Evolutionary conservation across 2,113 vertebrate species (phyloP).

Genomic region (Hippolais icterina): DNA sequence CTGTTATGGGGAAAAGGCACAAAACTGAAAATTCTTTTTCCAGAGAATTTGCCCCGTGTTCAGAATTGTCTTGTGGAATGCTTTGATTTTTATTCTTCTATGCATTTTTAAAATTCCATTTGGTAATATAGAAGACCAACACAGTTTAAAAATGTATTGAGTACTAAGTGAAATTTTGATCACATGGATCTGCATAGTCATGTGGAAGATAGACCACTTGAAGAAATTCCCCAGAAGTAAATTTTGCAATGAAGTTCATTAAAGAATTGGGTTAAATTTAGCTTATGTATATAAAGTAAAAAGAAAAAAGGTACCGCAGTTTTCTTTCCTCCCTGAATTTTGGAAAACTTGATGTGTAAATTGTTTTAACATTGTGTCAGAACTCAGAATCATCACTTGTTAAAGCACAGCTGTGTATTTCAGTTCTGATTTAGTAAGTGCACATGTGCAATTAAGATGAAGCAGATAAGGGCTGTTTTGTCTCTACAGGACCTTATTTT

Average conservation of each 20-base stretch:
- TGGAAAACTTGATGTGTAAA: neutral
- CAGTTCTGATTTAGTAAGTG: neutral
- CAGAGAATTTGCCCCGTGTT: neutral
- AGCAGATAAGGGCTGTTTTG: neutral
- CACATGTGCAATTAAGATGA: neutral
- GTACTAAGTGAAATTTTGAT: neutral
- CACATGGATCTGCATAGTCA: neutral
- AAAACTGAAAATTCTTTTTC: neutral
- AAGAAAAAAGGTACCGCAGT: fast-evolving
- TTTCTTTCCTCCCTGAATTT: neutral
- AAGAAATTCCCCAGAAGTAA: neutral
- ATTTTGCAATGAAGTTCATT: neutral
- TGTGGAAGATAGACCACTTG: neutral
- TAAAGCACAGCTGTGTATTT: neutral
- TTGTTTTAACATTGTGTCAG: neutral
- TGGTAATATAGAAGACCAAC: neutral
- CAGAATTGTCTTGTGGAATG: neutral
- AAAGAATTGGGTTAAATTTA: neutral
- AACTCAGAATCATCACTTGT: neutral
- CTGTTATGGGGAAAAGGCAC: neutral
- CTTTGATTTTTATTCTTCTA: neutral
- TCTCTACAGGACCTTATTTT: neutral
- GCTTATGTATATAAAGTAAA: neutral
- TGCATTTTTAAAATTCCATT: neutral
- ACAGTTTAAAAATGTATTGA: neutral